Conservation (phyloP, 2,113 vertebrate genomes). For the Epinephelus lanceolatus region DNA sequence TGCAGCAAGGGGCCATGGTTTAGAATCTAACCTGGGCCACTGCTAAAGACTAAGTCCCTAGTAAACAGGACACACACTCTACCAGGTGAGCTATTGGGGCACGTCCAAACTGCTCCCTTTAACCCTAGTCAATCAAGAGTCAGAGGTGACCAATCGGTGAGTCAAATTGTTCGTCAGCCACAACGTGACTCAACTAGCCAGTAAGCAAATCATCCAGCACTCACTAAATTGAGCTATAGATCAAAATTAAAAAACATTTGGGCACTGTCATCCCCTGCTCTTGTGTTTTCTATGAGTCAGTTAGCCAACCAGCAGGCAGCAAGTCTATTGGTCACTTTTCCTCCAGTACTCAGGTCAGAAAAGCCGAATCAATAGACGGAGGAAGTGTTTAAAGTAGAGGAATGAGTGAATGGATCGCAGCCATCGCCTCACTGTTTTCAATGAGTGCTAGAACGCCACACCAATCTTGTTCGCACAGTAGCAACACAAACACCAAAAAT, state of each 20-base stretch:
- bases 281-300: background rate
- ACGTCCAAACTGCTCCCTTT: background rate
- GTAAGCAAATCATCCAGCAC: background rate
- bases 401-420: constrained; percentile 5
- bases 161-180: background rate
- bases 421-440: background rate
- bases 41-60: too few species aligned
- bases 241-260: background rate
- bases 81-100: too few species aligned
- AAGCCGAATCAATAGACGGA: constrained; percentile 14
- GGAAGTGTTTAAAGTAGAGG: constrained; percentile 19
- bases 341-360: constrained; percentile 10
- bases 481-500: constrained; percentile 1
- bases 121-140: background rate
- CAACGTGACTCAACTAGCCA: background rate
- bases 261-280: background rate
- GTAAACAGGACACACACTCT: too few species aligned
- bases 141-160: background rate
- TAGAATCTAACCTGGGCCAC: too few species aligned
- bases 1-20: too few species aligned
- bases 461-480: constrained; percentile 21
- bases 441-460: background rate
- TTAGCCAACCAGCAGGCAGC: background rate
- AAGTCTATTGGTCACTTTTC: constrained; percentile 1
- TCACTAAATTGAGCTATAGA: background rate